Base-by-base conservation (phyloP, 2,888 invertebrate genomes). In the Aricia artaxerxes region DNA sequence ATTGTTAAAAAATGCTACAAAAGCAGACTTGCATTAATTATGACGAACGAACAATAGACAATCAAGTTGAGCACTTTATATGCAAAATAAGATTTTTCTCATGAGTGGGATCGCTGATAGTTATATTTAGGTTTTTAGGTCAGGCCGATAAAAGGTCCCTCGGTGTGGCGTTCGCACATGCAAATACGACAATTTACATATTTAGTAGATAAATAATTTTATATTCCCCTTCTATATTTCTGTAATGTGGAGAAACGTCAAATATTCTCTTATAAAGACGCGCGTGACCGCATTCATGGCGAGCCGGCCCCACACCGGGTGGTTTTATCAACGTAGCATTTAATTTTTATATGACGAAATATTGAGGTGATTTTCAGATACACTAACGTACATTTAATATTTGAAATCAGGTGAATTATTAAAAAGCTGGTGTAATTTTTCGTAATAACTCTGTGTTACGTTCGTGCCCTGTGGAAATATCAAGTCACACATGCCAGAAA, bases 191-290 rank as follows among this genome's bases (percentile, higher is more conserved):
- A 64, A 69, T 69, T 69, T 35, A 69, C 69, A 69, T 69, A 38
- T 35, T 69, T 16, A 35, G 35, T 69, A 69, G 69, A 69, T 69
- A 69, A 69, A 38, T 38, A 35, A 69, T 69, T 35, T 69, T 69
- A 69, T 69, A 69, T 69, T 35, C 35, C 69, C 69, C 35, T 57
- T 35, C 69, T 69, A 69, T 35, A 69, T 69, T 69, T 69, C 35
- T 69, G 35, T 35, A 35, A 69, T 69, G 69, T 69, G 35, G 69
- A 69, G 69, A 38, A 69, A 38, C 13, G 69, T 69, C 69, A 38
- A 69, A 69, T 69, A 69, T 69, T 69, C 35, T 16, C 35, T 35
- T 35, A 69, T 69, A 69, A 69, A 69, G 69, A 16, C 35, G 35
- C 35, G 69, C 69, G 69, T 69, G 69, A 69, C 69, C 35, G 69